A percentile compares a stretch with the other conserved stretches of the same genome.
Conservation (phyloP, 2,888 invertebrate species). For the Eristalis arbustorum region DNA sequence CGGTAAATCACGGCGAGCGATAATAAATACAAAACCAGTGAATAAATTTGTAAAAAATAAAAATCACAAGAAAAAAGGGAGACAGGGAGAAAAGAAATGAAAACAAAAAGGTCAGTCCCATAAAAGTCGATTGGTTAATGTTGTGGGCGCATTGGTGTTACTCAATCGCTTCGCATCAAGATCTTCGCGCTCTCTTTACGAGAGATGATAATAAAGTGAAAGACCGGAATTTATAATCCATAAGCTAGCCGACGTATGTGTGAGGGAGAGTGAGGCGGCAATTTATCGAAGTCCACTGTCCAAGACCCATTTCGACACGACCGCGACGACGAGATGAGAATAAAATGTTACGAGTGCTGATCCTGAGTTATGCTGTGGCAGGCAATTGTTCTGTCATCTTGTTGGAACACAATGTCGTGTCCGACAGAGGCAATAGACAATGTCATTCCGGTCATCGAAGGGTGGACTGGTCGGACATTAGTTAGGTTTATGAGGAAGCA, state of each 20-base stretch:
- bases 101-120: slow-evolving; percentile 28
- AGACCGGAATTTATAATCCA: slow-evolving; percentile 17
- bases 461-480: neutral
- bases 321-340: neutral
- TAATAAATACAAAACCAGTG: slow-evolving; percentile 59
- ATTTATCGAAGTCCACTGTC: neutral
- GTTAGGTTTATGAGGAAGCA: too few relatives aligned
- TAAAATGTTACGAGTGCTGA: neutral
- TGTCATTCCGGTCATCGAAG: neutral
- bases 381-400: neutral
- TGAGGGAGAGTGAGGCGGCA: neutral
- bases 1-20: slow-evolving; percentile 48
- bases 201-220: slow-evolving; percentile 27
- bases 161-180: slow-evolving; percentile 14
- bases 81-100: neutral
- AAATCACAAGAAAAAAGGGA: neutral
- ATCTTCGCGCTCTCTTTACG: neutral
- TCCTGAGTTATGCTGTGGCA: neutral
- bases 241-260: slow-evolving; percentile 6
- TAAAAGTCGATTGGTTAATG: slow-evolving; percentile 26
- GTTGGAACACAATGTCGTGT: neutral
- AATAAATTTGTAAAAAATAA: slow-evolving; percentile 46
- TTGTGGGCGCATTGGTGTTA: slow-evolving; percentile 47
- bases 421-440: neutral
- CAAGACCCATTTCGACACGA: neutral